Evolutionary conservation across 2,888 invertebrate species (phyloP), one percentile per base, ranked within the genome.

Genomic region (Apoderus coryli): DNA sequence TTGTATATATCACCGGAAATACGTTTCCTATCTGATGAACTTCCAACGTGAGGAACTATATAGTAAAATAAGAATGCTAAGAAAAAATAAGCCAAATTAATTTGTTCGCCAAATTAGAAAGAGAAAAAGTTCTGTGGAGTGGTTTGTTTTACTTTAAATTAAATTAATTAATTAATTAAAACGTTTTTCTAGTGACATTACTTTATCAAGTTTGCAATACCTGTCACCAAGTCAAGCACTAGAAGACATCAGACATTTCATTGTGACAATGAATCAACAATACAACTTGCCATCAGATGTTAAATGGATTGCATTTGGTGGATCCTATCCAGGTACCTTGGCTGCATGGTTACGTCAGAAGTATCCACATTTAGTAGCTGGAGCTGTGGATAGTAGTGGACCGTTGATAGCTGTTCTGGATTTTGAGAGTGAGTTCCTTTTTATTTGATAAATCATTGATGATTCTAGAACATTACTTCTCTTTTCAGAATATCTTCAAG

Each of bases 281-380:
- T 69, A 69, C 44, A 64, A 69, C 19, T 56, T 82, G 11, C 50
- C 60, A 6, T 50, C 54, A 2, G 54, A 63, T 4, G 63, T 63
- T 16, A 81, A 79, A 53, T 89, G 89, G 85, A 74, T 93, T 39
- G 76, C 75, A 1, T 90, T 92, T 54, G 93, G 93, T 9, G 92
- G 92, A 2, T 89, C 89, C 0, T 92, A 92, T 54, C 79, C 90
- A 1, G 92, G 90, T 2, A 80, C 85, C 0, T 57, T 93, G 43
- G 82, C 89, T 3, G 90, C 89, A 4, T 93, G 92, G 92, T 51
- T 75, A 32, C 61, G 89, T 19, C 59, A 74, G 29, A 88, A 88
- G 53, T 90, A 85, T 59, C 88, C 92, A 1, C 75, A 82, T 56
- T 62, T 89, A 10, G 72, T 89, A 2, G 63, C 76, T 50, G 89